These are phyloP conservation scores for Ariolimax columbianus DNA, from an alignment of 2,888 invertebrate species.

Conservation along the genomic window DNA sequence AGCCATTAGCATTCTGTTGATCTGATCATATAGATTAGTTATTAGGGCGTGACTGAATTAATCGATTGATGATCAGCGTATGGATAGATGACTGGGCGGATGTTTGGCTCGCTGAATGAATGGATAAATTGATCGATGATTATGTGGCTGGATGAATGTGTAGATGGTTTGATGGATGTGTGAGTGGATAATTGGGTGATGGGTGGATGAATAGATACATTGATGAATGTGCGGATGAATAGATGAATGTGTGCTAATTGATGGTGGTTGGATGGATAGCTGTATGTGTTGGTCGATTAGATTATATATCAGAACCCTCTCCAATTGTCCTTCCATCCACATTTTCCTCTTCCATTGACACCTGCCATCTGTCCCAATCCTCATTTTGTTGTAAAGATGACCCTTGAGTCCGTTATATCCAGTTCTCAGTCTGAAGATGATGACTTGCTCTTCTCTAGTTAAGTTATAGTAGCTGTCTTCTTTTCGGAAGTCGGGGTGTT, in stretches of 20 bases:
- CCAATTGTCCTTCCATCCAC: too few relatives aligned
- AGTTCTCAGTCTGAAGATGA: too few relatives aligned
- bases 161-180: background rate
- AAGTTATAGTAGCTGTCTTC: too few relatives aligned
- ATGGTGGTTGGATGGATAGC: too few relatives aligned
- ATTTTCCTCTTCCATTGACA: too few relatives aligned
- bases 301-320: too few relatives aligned
- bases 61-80: background rate
- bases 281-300: background rate
- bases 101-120: background rate
- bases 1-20: slow-evolving; percentile 31
- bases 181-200: background rate
- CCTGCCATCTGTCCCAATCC: too few relatives aligned
- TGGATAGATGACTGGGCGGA: background rate
- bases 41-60: background rate
- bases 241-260: background rate
- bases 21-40: slow-evolving; percentile 14
- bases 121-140: background rate
- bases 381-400: too few relatives aligned
- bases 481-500: too few relatives aligned
- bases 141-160: background rate
- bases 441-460: too few relatives aligned
- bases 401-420: too few relatives aligned
- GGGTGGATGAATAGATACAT: background rate
- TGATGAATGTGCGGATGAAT: too few relatives aligned